These are phyloP conservation scores for Morus bassanus DNA, from an alignment of 2,797 vertebrate species.

Conservation along the genomic window DNA sequence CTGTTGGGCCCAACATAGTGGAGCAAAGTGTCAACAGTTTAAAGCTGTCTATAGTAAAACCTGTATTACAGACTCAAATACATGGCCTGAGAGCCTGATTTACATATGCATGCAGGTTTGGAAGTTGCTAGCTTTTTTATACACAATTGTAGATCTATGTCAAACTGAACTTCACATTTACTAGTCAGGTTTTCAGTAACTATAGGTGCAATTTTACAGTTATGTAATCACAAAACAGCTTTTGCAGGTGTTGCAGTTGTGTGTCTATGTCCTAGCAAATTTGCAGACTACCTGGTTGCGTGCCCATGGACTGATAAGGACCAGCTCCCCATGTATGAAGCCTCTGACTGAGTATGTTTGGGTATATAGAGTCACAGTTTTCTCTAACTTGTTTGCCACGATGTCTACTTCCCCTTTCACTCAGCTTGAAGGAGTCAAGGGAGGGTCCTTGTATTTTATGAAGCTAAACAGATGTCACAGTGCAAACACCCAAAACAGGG, in stretches of 20 bases:
- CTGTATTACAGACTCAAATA: background rate
- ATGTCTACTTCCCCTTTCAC: background rate
- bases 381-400: background rate
- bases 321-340: background rate
- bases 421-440: background rate
- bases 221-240: background rate
- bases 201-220: background rate
- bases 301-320: background rate
- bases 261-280: background rate
- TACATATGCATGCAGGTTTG: background rate
- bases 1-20: background rate
- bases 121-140: background rate
- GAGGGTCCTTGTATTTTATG: background rate
- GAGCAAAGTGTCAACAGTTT: background rate
- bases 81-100: background rate
- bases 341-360: background rate
- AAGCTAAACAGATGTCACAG: constrained; percentile 1
- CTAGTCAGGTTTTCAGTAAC: background rate
- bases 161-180: background rate
- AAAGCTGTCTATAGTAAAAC: background rate
- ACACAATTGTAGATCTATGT: background rate
- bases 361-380: background rate
- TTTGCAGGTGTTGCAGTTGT: background rate
- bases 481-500: background rate
- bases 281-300: background rate